Conservation (phyloP, 2,888 invertebrate genomes). For the Habroteleia sp. region DNA sequence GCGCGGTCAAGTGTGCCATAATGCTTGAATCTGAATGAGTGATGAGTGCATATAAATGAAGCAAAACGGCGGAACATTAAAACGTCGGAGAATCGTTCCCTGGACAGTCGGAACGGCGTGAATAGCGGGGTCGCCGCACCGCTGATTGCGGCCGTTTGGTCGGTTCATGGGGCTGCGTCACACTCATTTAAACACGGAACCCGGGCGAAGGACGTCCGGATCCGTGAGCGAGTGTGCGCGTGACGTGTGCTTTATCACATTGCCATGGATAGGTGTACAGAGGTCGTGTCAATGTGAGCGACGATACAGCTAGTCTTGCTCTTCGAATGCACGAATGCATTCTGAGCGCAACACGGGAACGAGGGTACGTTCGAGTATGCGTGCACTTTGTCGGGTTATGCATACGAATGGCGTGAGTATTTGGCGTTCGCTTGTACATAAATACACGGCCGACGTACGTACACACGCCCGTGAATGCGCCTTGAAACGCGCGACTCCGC, state of each 20-base stretch:
- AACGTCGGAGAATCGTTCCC: constrained; percentile 28
- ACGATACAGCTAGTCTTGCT: constrained; percentile 26
- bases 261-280: constrained; percentile 26
- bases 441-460: constrained; percentile 24
- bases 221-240: constrained; percentile 34
- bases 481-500: constrained; percentile 26
- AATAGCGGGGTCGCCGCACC: constrained; percentile 11
- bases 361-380: constrained; percentile 24
- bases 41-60: constrained; percentile 54
- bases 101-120: constrained; percentile 20
- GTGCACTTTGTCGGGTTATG: constrained; percentile 38
- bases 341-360: not conserved
- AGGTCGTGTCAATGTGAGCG: constrained; percentile 30
- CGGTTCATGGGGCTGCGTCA: constrained; percentile 16
- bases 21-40: constrained; percentile 37
- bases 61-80: constrained; percentile 33
- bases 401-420: constrained; percentile 27
- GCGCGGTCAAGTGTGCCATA: constrained; percentile 42
- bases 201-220: no score
- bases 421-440: constrained; percentile 42
- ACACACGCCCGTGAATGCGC: constrained; percentile 28
- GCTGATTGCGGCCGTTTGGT: constrained; percentile 39
- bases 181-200: constrained; percentile 15
- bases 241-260: constrained; percentile 57
- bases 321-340: constrained; percentile 40